Evolutionary conservation across 2,113 vertebrate genomes (phyloP).

Genomic region (Chaetodon auriga): DNA sequence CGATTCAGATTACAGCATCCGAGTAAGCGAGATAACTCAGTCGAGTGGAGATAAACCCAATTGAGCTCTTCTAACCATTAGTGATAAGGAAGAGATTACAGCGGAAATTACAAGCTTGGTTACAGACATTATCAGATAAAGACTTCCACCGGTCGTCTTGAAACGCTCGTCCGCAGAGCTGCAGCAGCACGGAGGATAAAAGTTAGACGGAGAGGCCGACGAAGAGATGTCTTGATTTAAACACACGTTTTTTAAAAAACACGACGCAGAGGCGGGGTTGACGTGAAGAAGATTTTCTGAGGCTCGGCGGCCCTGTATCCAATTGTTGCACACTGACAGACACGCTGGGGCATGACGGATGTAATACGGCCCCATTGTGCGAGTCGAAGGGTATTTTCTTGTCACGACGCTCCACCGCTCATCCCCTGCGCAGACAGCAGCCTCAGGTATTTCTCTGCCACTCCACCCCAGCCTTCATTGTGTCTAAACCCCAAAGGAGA

Average conservation of each 20-base stretch:
- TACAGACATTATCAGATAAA: conserved; percentile 66
- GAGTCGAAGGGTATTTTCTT: conserved; percentile 69
- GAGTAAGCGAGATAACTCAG: conserved; percentile 56
- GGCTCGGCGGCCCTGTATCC: conserved; percentile 16
- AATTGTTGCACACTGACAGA: conserved; percentile 35
- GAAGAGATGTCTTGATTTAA: neutral
- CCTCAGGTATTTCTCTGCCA: conserved; percentile 72
- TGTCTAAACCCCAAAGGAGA: conserved; percentile 58
- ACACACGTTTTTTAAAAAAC: neutral
- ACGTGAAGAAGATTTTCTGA: conserved; percentile 7
- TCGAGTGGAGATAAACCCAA: conserved; percentile 52
- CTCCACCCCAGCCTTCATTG: conserved; percentile 57
- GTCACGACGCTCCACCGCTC: conserved; percentile 62
- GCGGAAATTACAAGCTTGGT: conserved; percentile 71
- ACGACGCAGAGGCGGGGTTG: neutral
- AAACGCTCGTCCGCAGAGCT: neutral
- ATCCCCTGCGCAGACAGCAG: conserved; percentile 58
- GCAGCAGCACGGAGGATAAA: neutral
- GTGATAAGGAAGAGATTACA: conserved; percentile 67
- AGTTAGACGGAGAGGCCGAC: neutral
- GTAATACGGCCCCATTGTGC: conserved; percentile 61
- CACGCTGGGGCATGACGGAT: conserved; percentile 64
- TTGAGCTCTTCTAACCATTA: conserved; percentile 45
- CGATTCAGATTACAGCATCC: conserved; percentile 28
- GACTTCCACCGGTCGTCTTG: conserved; percentile 41